Conservation (phyloP, 2,113 vertebrate genomes). For the Condylura cristata region DNA sequence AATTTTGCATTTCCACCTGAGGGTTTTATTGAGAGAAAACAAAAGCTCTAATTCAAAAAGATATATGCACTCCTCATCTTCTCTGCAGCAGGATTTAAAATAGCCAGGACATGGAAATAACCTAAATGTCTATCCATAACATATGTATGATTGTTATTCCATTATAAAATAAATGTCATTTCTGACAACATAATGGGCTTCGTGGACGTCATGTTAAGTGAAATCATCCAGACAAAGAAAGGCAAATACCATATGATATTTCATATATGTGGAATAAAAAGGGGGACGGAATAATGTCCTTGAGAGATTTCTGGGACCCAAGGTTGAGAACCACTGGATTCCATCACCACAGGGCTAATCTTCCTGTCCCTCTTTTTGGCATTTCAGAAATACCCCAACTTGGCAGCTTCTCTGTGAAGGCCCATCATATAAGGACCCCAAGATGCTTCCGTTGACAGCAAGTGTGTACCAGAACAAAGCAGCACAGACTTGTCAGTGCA, state of each 20-base stretch:
- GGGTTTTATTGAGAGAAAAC: not conserved
- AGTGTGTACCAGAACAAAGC: not conserved
- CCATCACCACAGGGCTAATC: not conserved
- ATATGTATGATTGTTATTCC: too few species aligned
- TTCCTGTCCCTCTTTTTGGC: not conserved
- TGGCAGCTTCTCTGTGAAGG: not conserved
- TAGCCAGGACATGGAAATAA: not conserved
- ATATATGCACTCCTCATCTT: not conserved
- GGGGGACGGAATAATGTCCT: not conserved
- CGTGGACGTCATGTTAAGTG: not conserved
- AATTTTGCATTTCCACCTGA: not conserved
- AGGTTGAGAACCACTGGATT: not conserved
- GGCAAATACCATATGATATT: not conserved
- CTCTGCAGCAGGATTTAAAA: not conserved
- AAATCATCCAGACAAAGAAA: not conserved
- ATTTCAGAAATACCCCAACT: not conserved
- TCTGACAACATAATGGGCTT: not conserved
- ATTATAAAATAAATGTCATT: not conserved
- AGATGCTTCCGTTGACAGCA: not conserved
- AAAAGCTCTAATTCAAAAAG: not conserved
- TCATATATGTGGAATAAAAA: not conserved
- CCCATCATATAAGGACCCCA: not conserved
- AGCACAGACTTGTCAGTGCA: not conserved
- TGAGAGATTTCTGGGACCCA: not conserved
- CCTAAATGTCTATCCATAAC: not conserved